Percentiles rank a stretch among this genome's conserved stretches.
These are phyloP conservation scores for Cynaeus angustus DNA, from an alignment of 2,888 invertebrate species.

Conservation along the genomic window DNA sequence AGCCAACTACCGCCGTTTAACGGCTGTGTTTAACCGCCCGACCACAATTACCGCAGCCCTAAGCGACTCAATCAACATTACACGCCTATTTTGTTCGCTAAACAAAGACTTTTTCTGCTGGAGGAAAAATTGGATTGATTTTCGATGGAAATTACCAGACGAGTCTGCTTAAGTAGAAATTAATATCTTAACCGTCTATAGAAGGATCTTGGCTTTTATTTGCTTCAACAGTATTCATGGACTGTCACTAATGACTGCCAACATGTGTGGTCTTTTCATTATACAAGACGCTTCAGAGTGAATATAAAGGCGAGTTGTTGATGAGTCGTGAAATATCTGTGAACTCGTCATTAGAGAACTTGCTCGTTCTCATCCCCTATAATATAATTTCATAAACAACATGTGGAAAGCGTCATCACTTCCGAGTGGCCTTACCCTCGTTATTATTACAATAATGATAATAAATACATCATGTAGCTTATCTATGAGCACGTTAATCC, in stretches of 20 bases:
- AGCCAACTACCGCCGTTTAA: constrained; percentile 47
- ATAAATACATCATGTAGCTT: constrained; percentile 58
- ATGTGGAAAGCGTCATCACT: constrained; percentile 52
- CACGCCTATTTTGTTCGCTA: constrained; percentile 43
- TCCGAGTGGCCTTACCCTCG: constrained; percentile 56
- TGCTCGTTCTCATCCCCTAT: not conserved
- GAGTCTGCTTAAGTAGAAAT: not conserved
- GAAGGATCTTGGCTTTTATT: constrained; percentile 19
- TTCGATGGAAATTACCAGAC: not conserved
- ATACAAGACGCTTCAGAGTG: constrained; percentile 8
- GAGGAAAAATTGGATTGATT: not conserved
- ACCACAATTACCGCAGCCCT: constrained; percentile 47
- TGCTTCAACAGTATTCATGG: constrained; percentile 25
- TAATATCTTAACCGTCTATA: not conserved
- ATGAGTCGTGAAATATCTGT: not conserved
- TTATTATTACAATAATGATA: constrained; percentile 53
- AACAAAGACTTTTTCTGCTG: constrained; percentile 25
- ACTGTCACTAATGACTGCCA: constrained; percentile 40
- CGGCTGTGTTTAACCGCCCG: constrained; percentile 51
- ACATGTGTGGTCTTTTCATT: constrained; percentile 44
- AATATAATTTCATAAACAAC: constrained; percentile 57
- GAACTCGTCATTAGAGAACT: not conserved
- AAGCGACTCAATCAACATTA: constrained; percentile 48
- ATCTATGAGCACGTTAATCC: constrained; percentile 59
- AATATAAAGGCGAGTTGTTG: constrained; percentile 1